Conservation (phyloP, 2,888 invertebrate genomes). For the Nemurella pictetii region DNA sequence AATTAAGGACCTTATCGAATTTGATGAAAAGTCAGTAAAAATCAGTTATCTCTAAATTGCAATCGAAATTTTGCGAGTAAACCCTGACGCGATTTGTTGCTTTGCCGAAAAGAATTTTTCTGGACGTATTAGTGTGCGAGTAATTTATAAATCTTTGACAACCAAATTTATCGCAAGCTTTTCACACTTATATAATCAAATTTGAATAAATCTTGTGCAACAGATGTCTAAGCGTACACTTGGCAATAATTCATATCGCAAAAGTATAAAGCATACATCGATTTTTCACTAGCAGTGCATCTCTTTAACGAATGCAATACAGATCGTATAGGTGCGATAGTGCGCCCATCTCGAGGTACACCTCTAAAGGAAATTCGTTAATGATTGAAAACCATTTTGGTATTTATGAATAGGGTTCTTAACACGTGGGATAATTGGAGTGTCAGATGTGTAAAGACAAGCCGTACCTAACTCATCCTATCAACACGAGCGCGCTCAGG, state of each 20-base stretch:
- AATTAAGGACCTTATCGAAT: too few species aligned
- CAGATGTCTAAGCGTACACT: background rate
- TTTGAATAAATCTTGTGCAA: background rate
- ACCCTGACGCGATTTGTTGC: too few species aligned
- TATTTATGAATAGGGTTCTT: constrained; percentile 15
- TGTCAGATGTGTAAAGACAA: constrained; percentile 17
- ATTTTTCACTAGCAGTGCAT: background rate
- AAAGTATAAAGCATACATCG: background rate
- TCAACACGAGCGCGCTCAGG: background rate
- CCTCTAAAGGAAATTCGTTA: background rate
- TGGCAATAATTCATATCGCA: background rate
- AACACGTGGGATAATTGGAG: constrained; percentile 4
- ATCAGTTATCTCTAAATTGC: too few species aligned
- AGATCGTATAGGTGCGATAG: background rate
- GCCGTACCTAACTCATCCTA: constrained; percentile 3
- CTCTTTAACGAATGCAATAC: background rate
- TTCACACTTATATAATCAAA: background rate
- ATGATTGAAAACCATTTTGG: constrained; percentile 12
- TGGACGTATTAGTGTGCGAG: too few species aligned
- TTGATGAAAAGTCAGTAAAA: too few species aligned
- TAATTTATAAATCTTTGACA: too few species aligned
- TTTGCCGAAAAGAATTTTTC: too few species aligned
- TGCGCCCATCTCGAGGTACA: background rate
- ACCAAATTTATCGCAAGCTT: too few species aligned
- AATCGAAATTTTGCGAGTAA: too few species aligned